These are phyloP conservation scores for Heterodera filipjevi DNA, from an alignment of 2,888 invertebrate species.

Conservation along the genomic window DNA sequence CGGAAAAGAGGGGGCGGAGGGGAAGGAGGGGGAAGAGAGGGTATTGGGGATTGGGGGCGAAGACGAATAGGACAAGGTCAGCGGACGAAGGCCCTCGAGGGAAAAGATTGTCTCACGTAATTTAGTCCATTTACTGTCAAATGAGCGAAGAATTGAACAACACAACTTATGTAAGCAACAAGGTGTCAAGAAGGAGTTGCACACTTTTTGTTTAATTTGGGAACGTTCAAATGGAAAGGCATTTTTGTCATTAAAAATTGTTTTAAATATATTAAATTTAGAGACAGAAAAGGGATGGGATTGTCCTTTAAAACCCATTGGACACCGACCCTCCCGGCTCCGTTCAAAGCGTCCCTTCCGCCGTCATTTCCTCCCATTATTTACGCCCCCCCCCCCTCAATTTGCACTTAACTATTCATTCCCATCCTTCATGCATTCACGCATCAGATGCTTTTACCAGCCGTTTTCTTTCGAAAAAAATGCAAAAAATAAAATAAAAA, in stretches of 20 bases:
- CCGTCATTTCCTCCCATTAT: neutral
- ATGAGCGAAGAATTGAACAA: neutral
- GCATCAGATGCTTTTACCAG: neutral
- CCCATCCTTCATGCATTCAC: slow-evolving; percentile 2
- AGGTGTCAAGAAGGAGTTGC: neutral
- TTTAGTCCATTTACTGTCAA: neutral
- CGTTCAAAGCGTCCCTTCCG: neutral
- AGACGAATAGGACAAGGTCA: neutral
- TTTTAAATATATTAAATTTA: too few relatives aligned
- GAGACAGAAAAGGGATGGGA: too few relatives aligned
- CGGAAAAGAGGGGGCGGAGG: neutral
- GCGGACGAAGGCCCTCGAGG: neutral
- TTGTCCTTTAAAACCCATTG: too few relatives aligned
- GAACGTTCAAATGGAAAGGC: neutral
- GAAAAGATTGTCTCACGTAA: neutral
- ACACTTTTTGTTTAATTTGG: neutral
- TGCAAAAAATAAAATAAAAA: neutral
- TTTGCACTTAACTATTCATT: neutral
- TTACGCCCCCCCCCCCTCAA: neutral
- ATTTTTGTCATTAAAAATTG: too few relatives aligned
- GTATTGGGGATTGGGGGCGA: neutral
- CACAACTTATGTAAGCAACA: neutral
- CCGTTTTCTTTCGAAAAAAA: neutral
- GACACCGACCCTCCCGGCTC: neutral
- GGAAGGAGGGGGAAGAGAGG: neutral